phyloP scores from a whole-genome alignment of 2,113 vertebrate genomes.

The Cyprinodon tularosa region DNA sequence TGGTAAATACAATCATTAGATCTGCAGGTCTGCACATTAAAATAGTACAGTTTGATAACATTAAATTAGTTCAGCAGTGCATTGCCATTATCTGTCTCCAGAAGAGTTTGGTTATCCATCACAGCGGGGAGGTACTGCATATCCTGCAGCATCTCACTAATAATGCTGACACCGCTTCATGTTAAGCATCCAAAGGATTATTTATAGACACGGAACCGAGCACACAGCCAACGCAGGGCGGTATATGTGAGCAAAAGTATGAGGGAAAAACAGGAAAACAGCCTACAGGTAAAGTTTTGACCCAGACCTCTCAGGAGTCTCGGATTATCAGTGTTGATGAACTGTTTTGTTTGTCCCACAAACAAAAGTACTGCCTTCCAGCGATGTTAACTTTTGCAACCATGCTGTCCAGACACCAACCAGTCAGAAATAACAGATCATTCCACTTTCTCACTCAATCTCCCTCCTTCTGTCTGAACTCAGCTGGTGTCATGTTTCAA shows the following conservation, averaged over 20 bases:
- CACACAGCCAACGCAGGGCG: conserved; percentile 25
- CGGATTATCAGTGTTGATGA: conserved; percentile 27
- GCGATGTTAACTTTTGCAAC: background rate
- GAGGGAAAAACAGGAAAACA: conserved; percentile 33
- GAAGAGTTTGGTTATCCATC: conserved; percentile 55
- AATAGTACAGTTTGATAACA: conserved; percentile 33
- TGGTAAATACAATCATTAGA: background rate
- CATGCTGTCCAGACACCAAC: background rate
- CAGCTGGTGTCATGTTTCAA: conserved; percentile 21
- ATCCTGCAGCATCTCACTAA: conserved; percentile 39
- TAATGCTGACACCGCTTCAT: conserved; percentile 61
- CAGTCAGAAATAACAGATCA: background rate
- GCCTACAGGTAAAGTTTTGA: conserved; percentile 40
- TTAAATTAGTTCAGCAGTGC: conserved; percentile 42
- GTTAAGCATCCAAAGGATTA: conserved; percentile 49
- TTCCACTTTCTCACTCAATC: background rate
- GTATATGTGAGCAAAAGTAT: conserved; percentile 39
- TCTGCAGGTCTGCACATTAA: conserved; percentile 11
- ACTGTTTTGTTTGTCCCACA: conserved; percentile 22
- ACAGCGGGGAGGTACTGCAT: conserved; percentile 17
- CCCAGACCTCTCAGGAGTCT: conserved; percentile 49
- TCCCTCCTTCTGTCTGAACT: background rate
- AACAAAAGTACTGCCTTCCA: background rate
- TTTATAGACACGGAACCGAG: conserved; percentile 55
- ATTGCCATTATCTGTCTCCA: conserved; percentile 62